Percentiles rank a stretch among this genome's conserved stretches.
Evolutionary conservation across 2,888 invertebrate genomes (phyloP).

Genomic region (Anagyrus pseudococci): DNA sequence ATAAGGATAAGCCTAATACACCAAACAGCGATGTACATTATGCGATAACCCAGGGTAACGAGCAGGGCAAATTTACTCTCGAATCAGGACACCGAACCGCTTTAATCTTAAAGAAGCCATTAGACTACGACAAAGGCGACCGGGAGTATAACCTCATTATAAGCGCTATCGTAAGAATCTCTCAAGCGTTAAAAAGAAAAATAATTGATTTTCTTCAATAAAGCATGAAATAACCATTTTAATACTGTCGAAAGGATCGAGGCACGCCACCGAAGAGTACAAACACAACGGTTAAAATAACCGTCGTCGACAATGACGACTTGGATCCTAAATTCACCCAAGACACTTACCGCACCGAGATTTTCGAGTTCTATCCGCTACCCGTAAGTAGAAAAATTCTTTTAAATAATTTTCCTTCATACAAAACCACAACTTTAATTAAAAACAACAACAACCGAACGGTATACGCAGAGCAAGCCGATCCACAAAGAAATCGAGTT

Average conservation of each 20-base stretch:
- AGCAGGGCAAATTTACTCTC: conserved; percentile 76
- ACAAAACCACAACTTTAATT: background rate
- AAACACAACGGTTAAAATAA: conserved; percentile 75
- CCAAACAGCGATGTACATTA: conserved; percentile 83
- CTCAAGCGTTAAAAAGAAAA: background rate
- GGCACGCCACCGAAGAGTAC: conserved; percentile 78
- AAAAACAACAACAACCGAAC: background rate
- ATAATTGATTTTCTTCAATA: background rate
- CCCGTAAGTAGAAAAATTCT: conserved; percentile 68
- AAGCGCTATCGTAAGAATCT: conserved; percentile 74
- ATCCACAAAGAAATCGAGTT: conserved; percentile 77
- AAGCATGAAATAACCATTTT: background rate
- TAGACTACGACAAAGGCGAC: conserved; percentile 85
- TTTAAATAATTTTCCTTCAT: background rate
- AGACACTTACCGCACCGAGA: conserved; percentile 79
- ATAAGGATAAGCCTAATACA: conserved; percentile 79
- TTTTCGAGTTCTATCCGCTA: conserved; percentile 83
- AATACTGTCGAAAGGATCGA: conserved; percentile 71
- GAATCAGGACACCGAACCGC: conserved; percentile 81
- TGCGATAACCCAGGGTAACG: conserved; percentile 82
- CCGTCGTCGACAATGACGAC: conserved; percentile 81
- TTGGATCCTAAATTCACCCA: conserved; percentile 82
- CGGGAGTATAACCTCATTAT: conserved; percentile 76
- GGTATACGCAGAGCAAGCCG: conserved; percentile 46
- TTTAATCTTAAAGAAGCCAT: conserved; percentile 73